Conservation (phyloP, 2,797 vertebrate species). For the Pangasius sanitwongsei region DNA sequence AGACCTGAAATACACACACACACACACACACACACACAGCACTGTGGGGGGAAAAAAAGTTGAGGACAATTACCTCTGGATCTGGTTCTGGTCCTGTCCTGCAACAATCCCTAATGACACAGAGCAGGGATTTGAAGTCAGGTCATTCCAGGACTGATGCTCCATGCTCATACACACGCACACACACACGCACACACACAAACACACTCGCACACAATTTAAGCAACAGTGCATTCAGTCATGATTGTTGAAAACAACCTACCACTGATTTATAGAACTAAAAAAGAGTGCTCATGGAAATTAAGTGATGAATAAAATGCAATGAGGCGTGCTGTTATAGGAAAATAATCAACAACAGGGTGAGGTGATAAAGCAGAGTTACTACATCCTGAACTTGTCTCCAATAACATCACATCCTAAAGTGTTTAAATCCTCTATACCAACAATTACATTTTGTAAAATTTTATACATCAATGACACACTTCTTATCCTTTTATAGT, state of each 20-base stretch:
- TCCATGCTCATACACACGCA: neutral
- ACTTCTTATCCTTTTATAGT: neutral
- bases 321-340: neutral
- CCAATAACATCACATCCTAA: neutral
- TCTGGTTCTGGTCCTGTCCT: constrained; percentile 65
- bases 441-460: neutral
- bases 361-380: neutral
- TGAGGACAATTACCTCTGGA: constrained; percentile 85
- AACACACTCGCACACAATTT: neutral
- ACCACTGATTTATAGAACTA: neutral
- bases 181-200: neutral
- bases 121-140: constrained; percentile 41
- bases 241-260: neutral
- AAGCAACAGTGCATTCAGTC: neutral
- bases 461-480: neutral
- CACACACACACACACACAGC: constrained; percentile 63
- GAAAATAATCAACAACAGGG: neutral
- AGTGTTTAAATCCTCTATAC: neutral
- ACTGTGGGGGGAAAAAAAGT: constrained; percentile 70
- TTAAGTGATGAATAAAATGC: neutral
- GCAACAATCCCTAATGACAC: constrained; percentile 39
- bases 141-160: constrained; percentile 33
- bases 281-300: neutral
- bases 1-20: constrained; percentile 73
- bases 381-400: neutral